Evolutionary conservation across 2,113 vertebrate genomes (phyloP).

Genomic region (Damaliscus lunatus): DNA sequence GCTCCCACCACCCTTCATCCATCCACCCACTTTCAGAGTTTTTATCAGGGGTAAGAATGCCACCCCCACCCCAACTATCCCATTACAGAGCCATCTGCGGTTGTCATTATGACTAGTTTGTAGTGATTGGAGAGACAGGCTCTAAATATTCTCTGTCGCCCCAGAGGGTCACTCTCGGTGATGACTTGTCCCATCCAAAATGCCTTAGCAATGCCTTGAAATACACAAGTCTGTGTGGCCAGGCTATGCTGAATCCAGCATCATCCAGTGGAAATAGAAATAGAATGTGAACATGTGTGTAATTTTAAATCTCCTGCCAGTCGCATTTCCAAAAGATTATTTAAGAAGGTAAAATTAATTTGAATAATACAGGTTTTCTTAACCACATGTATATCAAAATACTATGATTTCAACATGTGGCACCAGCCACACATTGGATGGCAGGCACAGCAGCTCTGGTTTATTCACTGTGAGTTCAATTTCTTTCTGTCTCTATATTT

Average conservation of each 20-base stretch:
- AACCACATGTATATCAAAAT: neutral
- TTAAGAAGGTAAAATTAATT: neutral
- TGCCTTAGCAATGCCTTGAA: neutral
- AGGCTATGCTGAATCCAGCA: neutral
- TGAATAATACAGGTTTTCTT: neutral
- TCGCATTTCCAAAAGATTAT: neutral
- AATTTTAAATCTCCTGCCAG: neutral
- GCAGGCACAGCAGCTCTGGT: neutral
- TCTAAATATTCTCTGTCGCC: neutral
- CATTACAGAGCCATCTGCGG: neutral
- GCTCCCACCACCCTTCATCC: too few species aligned
- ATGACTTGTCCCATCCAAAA: neutral
- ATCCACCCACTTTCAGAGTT: neutral
- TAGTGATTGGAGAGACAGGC: neutral
- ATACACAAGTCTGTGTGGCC: neutral
- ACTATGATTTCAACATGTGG: neutral
- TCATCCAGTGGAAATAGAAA: neutral
- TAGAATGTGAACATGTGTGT: neutral
- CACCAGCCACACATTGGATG: neutral
- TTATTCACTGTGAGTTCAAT: neutral
- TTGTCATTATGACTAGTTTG: neutral
- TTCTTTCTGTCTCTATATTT: neutral
- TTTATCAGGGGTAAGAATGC: neutral
- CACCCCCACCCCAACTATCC: neutral
- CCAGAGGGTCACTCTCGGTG: neutral